Conservation (phyloP, 1,140 invertebrate species). For the Eupristina koningsbergeri region DNA sequence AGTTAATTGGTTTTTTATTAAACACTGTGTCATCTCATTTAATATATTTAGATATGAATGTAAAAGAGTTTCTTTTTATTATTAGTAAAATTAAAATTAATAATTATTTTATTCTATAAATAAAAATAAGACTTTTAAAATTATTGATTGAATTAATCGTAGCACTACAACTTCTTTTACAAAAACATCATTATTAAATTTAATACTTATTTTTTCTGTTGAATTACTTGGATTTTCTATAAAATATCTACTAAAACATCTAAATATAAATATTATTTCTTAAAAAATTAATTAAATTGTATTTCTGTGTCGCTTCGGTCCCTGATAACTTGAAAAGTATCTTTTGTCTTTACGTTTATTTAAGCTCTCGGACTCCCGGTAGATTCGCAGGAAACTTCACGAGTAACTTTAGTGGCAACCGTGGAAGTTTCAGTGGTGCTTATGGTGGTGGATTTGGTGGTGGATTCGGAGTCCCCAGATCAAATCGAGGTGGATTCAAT, state of each 20-base stretch:
- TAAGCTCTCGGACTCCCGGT: constrained; percentile 46
- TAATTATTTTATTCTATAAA: neutral
- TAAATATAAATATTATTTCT: neutral
- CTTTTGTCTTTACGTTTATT: constrained; percentile 45
- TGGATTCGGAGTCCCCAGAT: constrained; percentile 68
- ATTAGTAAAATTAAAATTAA: too few relatives aligned
- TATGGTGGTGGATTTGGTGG: constrained; percentile 69
- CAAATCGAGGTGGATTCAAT: constrained; percentile 72
- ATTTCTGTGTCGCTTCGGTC: constrained; percentile 37
- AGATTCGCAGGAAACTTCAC: constrained; percentile 47
- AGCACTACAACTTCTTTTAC: neutral
- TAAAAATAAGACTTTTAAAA: neutral
- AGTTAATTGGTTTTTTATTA: too few relatives aligned
- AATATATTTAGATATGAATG: too few relatives aligned
- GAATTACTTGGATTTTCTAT: neutral
- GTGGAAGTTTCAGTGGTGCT: constrained; percentile 63
- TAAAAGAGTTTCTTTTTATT: too few relatives aligned
- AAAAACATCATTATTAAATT: too few relatives aligned
- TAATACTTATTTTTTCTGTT: too few relatives aligned
- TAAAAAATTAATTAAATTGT: neutral
- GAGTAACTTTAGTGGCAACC: constrained; percentile 64
- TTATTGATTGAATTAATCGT: neutral
- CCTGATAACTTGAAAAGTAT: constrained; percentile 31
- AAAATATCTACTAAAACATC: neutral
- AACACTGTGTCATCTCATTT: too few relatives aligned